A percentile compares a stretch with the other conserved stretches of the same genome.
Conservation (phyloP, 2,888 invertebrate species). For the Drosophila meridiana region DNA sequence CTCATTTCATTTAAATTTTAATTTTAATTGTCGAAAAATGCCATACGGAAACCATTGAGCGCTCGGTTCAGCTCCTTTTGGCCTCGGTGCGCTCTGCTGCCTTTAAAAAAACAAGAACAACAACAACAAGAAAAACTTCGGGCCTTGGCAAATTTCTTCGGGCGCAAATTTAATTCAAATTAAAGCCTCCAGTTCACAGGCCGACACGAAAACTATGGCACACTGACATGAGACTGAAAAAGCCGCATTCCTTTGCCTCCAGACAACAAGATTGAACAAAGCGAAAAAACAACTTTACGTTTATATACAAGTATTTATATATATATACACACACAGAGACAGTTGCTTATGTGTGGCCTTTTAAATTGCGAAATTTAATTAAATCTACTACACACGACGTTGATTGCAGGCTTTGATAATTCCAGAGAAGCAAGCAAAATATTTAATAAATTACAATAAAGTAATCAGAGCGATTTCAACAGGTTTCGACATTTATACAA, state of each 20-base stretch:
- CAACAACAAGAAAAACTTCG: slow-evolving; percentile 10
- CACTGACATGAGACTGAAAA: slow-evolving; percentile 53
- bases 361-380: slow-evolving; percentile 67
- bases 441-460: slow-evolving; percentile 46
- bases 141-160: slow-evolving; percentile 43
- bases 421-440: slow-evolving; percentile 31
- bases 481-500: slow-evolving; percentile 20
- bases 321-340: neutral
- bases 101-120: slow-evolving; percentile 33
- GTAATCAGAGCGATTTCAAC: slow-evolving; percentile 25
- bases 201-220: slow-evolving; percentile 53
- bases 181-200: slow-evolving; percentile 48
- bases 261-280: slow-evolving; percentile 55
- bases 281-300: slow-evolving; percentile 43
- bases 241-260: slow-evolving; percentile 60
- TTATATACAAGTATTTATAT: neutral
- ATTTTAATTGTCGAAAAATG: slow-evolving; percentile 81
- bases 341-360: slow-evolving; percentile 19
- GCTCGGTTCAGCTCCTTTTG: slow-evolving; percentile 50
- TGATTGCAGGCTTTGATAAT: slow-evolving; percentile 64
- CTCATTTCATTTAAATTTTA: slow-evolving; percentile 76
- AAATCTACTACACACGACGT: slow-evolving; percentile 48
- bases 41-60: slow-evolving; percentile 65
- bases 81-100: slow-evolving; percentile 50
- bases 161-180: slow-evolving; percentile 66